Evolutionary conservation across 2,888 invertebrate genomes (phyloP), one percentile per base, ranked within the genome.

Genomic region (Tupiocoris notatus): DNA sequence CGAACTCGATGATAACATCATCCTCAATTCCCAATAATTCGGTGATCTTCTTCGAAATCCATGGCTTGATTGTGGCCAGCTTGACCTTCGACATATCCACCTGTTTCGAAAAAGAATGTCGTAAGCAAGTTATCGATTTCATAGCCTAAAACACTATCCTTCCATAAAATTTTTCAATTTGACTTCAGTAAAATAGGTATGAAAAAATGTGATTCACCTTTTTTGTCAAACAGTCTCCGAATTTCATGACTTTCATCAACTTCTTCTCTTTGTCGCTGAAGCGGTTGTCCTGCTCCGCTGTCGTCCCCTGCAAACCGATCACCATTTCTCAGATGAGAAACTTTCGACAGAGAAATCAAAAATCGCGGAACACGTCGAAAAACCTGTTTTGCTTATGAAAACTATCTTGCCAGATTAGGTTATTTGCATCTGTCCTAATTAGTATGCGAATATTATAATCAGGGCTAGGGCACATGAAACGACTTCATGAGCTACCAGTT

Each of bases 231-330:
- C 93, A 92, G 83, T 98, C 96, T 54, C 94, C 95, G 85, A 99
- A 82, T 85, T 94, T 96, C 97, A 99, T 97, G 85, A 95, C 95
- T 85, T 98, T 98, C 86, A 99, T 90, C 66, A 99, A 88, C 84
- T 99, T 99, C 86, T 99, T 98, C 86, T 98, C 98, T 86, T 99
- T 99, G 86, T 99, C 98, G 84, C 97, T 94, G 87, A 99, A 99
- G 83, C 99, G 92, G 83, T 96, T 98, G 86, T 99, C 99, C 86
- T 99, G 99, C 85, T 98, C 98, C 78, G 98, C 94, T 83, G 93
- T 97, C 39, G 98, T 99, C 80, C 99, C 99, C 98, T 98, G 57
- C 12, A 71, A 71, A 61, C 21, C 7, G 24, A 25, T 39, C 39
- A 39, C 12, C 12, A 3, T 39, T 39, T 39, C n/a, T n/a, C n/a